Evolutionary conservation across 2,888 invertebrate genomes (phyloP).

Genomic region (Chrysopilus asiliformis): DNA sequence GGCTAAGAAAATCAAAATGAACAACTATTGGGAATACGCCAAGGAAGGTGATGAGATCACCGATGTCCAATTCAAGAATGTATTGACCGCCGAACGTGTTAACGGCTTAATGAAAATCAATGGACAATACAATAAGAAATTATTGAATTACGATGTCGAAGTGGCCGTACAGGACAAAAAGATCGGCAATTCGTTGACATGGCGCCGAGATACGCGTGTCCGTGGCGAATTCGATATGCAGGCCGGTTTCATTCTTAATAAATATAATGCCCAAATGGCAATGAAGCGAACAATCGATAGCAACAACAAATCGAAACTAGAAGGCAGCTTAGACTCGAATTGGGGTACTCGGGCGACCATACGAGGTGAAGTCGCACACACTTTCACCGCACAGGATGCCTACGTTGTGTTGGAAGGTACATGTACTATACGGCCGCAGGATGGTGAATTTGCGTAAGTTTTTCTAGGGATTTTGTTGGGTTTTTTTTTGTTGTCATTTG

Average conservation of each 20-base stretch:
- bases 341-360: conserved; percentile 26
- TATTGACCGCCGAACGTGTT: neutral
- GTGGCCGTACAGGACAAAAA: conserved; percentile 46
- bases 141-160: conserved; percentile 42
- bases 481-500: too few relatives aligned
- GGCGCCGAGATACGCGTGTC: conserved; percentile 32
- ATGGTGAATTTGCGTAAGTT: too few relatives aligned
- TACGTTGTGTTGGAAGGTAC: conserved; percentile 27
- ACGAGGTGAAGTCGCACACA: conserved; percentile 29
- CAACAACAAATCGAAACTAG: conserved; percentile 19
- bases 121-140: conserved; percentile 43
- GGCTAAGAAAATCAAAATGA: too few relatives aligned
- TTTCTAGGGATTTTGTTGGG: too few relatives aligned
- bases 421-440: too few relatives aligned
- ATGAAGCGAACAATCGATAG: conserved; percentile 27
- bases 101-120: conserved; percentile 29
- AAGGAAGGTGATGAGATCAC: too few relatives aligned
- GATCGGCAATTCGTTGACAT: conserved; percentile 38
- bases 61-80: neutral
- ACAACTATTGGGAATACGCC: too few relatives aligned
- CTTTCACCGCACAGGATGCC: conserved; percentile 24
- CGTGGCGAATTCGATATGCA: conserved; percentile 41
- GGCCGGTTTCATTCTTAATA: conserved; percentile 40
- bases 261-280: conserved; percentile 24
- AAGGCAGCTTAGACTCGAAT: conserved; percentile 25